phyloP scores from a whole-genome alignment of 2,888 invertebrate genomes.

The Hyposoter dolosus region DNA sequence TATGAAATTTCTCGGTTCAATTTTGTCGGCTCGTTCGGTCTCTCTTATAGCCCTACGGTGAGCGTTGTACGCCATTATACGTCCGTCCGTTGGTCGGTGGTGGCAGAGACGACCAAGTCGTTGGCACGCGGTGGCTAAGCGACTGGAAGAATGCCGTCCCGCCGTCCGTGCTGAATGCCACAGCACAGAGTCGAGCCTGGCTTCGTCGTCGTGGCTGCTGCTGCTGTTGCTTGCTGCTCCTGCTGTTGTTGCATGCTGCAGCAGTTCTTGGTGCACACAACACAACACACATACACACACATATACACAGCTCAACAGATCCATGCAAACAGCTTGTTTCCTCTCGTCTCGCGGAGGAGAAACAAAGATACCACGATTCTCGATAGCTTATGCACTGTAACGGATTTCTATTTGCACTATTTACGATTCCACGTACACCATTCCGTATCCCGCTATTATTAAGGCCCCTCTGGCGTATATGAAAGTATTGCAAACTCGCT shows the following conservation, averaged over 20 bases:
- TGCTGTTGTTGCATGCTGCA: conserved; percentile 48
- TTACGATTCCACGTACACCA: conserved; percentile 74
- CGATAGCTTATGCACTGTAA: conserved; percentile 77
- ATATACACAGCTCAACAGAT: background rate
- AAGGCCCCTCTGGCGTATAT: conserved; percentile 64
- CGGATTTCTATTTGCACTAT: conserved; percentile 80
- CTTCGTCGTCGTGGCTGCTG: conserved; percentile 24
- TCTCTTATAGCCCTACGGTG: conserved; percentile 59
- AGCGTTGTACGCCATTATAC: conserved; percentile 63
- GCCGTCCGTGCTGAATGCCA: conserved; percentile 75
- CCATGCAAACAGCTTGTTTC: conserved; percentile 57
- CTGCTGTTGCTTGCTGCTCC: conserved; percentile 48
- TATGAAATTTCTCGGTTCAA: conserved; percentile 69
- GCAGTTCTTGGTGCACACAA: conserved; percentile 16
- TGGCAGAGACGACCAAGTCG: conserved; percentile 68
- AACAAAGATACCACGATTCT: conserved; percentile 52
- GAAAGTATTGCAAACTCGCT: conserved; percentile 60
- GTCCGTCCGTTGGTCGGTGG: conserved; percentile 69
- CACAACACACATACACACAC: background rate
- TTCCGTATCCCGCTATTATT: conserved; percentile 67
- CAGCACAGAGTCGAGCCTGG: conserved; percentile 27
- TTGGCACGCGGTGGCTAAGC: conserved; percentile 77
- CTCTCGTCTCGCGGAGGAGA: conserved; percentile 35
- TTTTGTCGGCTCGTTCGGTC: conserved; percentile 64
- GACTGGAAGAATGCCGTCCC: conserved; percentile 80